A percentile compares a stretch with the other conserved stretches of the same genome.
These are phyloP conservation scores for Sclerodermus sp. DNA, from an alignment of 2,888 invertebrate genomes.

Conservation along the genomic window DNA sequence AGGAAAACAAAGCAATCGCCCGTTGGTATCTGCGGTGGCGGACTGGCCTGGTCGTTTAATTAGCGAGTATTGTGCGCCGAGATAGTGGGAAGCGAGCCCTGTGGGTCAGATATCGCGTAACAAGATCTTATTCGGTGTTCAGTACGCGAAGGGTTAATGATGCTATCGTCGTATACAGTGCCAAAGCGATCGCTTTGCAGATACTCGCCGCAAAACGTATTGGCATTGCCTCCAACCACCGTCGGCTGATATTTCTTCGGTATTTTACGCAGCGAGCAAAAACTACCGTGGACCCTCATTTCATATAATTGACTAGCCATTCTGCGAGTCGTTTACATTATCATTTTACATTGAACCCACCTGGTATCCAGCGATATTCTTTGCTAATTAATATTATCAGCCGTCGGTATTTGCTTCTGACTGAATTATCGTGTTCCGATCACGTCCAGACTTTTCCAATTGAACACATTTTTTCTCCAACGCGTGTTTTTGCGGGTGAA, in stretches of 20 bases:
- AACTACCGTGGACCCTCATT: too few relatives aligned
- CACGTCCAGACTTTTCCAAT: too few relatives aligned
- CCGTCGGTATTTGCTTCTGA: too few relatives aligned
- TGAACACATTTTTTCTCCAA: too few relatives aligned
- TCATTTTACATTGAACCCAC: not conserved
- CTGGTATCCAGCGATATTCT: too few relatives aligned
- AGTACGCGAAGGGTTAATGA: slow-evolving; percentile 51
- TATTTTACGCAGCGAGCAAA: too few relatives aligned
- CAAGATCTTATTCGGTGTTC: slow-evolving; percentile 56
- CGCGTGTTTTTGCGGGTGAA: too few relatives aligned
- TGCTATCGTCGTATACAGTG: slow-evolving; percentile 56
- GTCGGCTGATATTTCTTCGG: too few relatives aligned
- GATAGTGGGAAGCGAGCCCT: slow-evolving; percentile 26
- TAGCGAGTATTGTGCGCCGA: slow-evolving; percentile 54
- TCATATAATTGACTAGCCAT: too few relatives aligned
- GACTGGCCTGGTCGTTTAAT: slow-evolving; percentile 51
- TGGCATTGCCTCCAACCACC: slow-evolving; percentile 16
- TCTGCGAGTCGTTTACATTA: not conserved
- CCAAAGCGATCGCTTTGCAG: slow-evolving; percentile 57
- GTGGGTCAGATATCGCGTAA: slow-evolving; percentile 52
- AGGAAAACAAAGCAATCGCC: slow-evolving; percentile 57
- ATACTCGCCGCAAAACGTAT: slow-evolving; percentile 41
- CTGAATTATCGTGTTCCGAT: too few relatives aligned
- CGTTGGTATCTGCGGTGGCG: slow-evolving; percentile 50
- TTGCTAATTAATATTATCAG: too few relatives aligned